phyloP scores from a whole-genome alignment of 2,888 invertebrate genomes.

The Dromius quadrimaculatus region DNA sequence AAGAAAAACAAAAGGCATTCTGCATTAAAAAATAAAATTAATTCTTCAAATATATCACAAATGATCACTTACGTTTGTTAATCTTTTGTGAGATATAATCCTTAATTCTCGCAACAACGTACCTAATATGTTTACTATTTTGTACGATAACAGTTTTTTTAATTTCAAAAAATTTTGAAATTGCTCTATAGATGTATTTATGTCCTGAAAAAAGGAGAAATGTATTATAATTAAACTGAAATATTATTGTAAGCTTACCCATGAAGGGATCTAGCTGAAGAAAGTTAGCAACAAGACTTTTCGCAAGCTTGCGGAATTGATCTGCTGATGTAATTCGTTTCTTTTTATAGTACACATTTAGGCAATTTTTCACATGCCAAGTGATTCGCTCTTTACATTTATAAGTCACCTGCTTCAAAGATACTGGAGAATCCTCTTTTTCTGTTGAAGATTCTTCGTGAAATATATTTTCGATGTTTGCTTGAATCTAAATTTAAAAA shows the following conservation, averaged over 20 bases:
- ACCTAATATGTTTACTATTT: no score
- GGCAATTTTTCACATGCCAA: neutral
- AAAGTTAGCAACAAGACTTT: neutral
- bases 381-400: neutral
- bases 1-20: no score
- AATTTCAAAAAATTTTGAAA: neutral
- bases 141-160: neutral
- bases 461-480: neutral
- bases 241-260: conserved; percentile 3
- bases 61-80: no score
- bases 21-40: no score
- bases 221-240: neutral
- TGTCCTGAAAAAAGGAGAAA: neutral
- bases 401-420: neutral
- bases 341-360: neutral
- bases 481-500: neutral
- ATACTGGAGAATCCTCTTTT: neutral
- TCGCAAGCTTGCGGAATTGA: conserved; percentile 7
- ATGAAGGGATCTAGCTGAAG: neutral
- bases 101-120: no score
- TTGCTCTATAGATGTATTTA: neutral
- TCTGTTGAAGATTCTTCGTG: neutral
- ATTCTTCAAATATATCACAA: no score
- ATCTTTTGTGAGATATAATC: no score
- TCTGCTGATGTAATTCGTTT: conserved; percentile 7